Evolutionary conservation across 2,888 invertebrate species (phyloP).

Genomic region (Lasioglossum morio): DNA sequence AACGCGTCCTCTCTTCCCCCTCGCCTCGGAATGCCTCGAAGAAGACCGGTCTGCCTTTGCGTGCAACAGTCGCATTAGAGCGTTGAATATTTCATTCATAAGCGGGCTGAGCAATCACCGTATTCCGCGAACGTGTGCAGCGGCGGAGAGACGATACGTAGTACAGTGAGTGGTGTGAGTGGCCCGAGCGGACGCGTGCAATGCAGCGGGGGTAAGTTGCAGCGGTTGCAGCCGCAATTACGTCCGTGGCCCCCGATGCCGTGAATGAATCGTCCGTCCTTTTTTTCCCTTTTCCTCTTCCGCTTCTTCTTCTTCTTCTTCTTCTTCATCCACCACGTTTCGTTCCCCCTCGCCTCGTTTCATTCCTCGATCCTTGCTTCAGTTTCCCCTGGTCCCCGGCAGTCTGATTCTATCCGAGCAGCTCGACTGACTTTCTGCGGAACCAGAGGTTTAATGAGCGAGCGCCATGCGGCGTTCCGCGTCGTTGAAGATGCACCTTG

Average conservation of each 20-base stretch:
- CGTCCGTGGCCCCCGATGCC: conserved; percentile 70
- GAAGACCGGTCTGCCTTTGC: conserved; percentile 76
- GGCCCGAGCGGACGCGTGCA: conserved; percentile 45
- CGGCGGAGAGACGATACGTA: conserved; percentile 54
- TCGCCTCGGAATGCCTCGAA: conserved; percentile 51
- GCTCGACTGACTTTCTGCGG: conserved; percentile 58
- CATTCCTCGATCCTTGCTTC: conserved; percentile 10
- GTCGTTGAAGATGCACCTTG: conserved; percentile 55
- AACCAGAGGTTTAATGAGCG: conserved; percentile 62
- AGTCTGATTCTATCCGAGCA: conserved; percentile 29
- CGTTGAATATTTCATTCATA: conserved; percentile 84
- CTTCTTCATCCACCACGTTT: conserved; percentile 12
- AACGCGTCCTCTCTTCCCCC: conserved; percentile 20
- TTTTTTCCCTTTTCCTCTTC: conserved; percentile 42
- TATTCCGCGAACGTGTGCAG: conserved; percentile 73
- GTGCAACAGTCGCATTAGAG: conserved; percentile 81
- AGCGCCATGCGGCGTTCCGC: conserved; percentile 58
- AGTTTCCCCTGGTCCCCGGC: conserved; percentile 6
- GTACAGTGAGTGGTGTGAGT: conserved; percentile 48
- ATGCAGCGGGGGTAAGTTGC: conserved; percentile 59
- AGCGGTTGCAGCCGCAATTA: conserved; percentile 75
- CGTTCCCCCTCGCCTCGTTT: neutral
- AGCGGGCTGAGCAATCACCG: conserved; percentile 72
- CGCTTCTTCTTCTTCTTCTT: conserved; percentile 23
- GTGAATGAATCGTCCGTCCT: conserved; percentile 76